A percentile compares a stretch with the other conserved stretches of the same genome.
Evolutionary conservation across 2,113 vertebrate genomes (phyloP).

Genomic region (Lanius collurio): DNA sequence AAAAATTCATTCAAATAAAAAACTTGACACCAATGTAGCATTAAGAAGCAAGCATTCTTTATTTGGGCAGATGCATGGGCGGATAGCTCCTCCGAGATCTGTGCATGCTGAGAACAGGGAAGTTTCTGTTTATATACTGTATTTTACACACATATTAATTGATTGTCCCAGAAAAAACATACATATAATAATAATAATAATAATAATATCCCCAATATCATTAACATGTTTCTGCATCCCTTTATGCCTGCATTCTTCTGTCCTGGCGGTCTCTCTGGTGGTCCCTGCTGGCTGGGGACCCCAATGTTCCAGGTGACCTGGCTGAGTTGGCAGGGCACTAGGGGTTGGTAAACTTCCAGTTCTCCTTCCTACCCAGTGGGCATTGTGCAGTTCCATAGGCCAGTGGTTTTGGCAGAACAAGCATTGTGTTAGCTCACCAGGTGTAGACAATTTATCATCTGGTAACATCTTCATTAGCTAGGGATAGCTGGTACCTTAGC

Average conservation of each 20-base stretch:
- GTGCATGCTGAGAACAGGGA: neutral
- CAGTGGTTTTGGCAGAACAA: neutral
- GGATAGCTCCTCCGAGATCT: neutral
- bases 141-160: neutral
- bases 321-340: neutral
- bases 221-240: neutral
- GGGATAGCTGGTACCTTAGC: neutral
- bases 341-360: neutral
- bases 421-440: neutral
- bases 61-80: neutral
- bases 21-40: neutral
- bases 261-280: neutral
- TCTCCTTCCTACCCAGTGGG: neutral
- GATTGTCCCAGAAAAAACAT: neutral
- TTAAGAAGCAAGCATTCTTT: neutral
- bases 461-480: neutral
- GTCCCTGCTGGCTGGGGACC: neutral
- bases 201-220: neutral
- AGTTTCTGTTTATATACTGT: neutral
- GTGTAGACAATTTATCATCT: neutral
- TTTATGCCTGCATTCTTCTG: rapidly evolving
- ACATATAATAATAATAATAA: neutral
- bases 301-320: neutral
- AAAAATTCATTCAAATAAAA: neutral
- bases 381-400: neutral